A percentile compares a stretch with the other conserved stretches of the same genome.
Evolutionary conservation across 2,888 invertebrate species (phyloP).

Genomic region (Pilophorus perplexus): DNA sequence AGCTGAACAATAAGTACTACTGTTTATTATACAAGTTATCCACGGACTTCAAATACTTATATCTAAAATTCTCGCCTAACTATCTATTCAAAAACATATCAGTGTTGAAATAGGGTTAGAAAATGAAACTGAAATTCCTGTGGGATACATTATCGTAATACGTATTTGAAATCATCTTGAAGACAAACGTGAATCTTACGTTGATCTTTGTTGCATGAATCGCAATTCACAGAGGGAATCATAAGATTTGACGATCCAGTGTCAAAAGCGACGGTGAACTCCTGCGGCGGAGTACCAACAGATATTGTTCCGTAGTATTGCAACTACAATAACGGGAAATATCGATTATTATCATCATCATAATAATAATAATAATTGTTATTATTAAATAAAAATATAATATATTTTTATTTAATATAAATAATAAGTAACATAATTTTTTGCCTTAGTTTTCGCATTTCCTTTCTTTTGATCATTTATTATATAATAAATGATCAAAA

Average conservation of each 20-base stretch:
- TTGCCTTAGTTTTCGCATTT: background rate
- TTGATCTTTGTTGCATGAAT: background rate
- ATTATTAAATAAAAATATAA: too few species aligned
- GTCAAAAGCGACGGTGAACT: conserved; percentile 27
- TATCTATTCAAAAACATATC: background rate
- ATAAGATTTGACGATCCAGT: conserved; percentile 27
- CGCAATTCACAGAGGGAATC: conserved; percentile 14
- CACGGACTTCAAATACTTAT: background rate
- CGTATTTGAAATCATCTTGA: too few species aligned
- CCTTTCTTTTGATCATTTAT: too few species aligned
- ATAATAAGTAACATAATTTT: background rate
- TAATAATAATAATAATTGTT: background rate
- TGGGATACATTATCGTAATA: too few species aligned
- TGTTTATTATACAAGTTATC: background rate
- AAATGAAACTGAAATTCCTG: too few species aligned
- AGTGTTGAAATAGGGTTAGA: too few species aligned
- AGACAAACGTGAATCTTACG: too few species aligned
- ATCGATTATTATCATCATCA: background rate
- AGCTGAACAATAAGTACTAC: too few species aligned
- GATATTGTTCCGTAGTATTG: conserved; percentile 11
- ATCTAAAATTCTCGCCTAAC: background rate
- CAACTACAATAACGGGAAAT: background rate
- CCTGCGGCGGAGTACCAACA: conserved; percentile 19
- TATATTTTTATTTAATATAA: background rate
- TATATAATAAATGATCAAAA: too few species aligned